Percentiles rank a stretch among this genome's conserved stretches.
Conservation (phyloP, 1,140 invertebrate species). For the Eciton burchellii region DNA sequence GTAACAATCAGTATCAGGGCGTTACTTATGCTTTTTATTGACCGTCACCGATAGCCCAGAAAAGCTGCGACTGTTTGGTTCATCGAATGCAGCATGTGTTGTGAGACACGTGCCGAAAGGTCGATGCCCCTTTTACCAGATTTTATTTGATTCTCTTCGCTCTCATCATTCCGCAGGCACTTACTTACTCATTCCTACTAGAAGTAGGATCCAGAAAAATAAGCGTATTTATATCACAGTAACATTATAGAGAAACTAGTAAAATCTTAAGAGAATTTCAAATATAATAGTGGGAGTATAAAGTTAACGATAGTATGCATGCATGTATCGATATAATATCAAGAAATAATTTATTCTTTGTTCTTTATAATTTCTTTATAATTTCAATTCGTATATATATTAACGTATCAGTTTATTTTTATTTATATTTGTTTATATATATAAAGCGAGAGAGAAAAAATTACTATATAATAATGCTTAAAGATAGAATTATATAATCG, state of each 20-base stretch:
- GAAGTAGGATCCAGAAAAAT: neutral
- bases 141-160: slow-evolving; percentile 73
- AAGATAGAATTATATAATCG: neutral
- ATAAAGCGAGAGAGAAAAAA: too few species aligned
- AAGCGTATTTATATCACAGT: neutral
- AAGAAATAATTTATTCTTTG: too few species aligned
- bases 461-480: too few species aligned
- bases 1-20: neutral
- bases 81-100: slow-evolving; percentile 75
- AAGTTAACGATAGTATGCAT: too few species aligned
- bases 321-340: too few species aligned
- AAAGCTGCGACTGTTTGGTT: slow-evolving; percentile 56
- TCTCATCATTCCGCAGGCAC: neutral
- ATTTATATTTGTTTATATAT: too few species aligned
- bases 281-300: neutral
- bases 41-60: slow-evolving; percentile 37
- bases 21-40: neutral
- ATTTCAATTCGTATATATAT: too few species aligned
- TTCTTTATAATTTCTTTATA: too few species aligned
- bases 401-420: too few species aligned
- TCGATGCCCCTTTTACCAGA: slow-evolving; percentile 75
- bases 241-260: neutral
- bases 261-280: neutral
- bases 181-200: neutral
- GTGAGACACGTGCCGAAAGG: slow-evolving; percentile 77